These are phyloP conservation scores for Eurypyga helias DNA, from an alignment of 2,113 vertebrate species.

Conservation along the genomic window DNA sequence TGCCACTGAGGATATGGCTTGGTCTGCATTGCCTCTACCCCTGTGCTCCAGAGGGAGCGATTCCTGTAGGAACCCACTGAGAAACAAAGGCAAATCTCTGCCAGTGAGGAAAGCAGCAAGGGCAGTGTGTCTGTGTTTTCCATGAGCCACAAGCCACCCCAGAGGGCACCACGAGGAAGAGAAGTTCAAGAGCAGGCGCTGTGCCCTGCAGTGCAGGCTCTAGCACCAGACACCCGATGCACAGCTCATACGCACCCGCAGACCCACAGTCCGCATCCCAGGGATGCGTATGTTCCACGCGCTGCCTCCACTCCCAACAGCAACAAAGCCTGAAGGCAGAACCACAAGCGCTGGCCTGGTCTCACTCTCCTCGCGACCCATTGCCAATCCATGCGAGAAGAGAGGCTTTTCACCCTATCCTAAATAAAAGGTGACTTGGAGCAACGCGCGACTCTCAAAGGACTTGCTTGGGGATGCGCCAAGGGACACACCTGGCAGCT, in stretches of 20 bases:
- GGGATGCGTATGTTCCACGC: accelerated
- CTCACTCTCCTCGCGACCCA: not conserved
- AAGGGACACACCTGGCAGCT: not conserved
- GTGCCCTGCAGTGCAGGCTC: accelerated
- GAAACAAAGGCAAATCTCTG: not conserved
- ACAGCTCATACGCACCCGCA: accelerated
- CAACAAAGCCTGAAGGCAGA: not conserved
- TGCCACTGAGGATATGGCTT: accelerated
- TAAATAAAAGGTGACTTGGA: not conserved
- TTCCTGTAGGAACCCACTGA: not conserved
- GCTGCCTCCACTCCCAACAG: not conserved
- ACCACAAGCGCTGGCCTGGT: not conserved
- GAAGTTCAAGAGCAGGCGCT: not conserved
- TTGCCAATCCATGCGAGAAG: accelerated
- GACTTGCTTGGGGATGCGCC: accelerated
- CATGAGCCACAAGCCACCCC: not conserved
- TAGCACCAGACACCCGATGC: accelerated
- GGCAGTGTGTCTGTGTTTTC: accelerated
- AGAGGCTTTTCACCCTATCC: not conserved
- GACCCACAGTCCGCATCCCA: not conserved
- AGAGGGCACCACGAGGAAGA: not conserved
- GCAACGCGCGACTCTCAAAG: not conserved
- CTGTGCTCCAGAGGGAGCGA: not conserved
- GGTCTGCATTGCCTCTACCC: not conserved
- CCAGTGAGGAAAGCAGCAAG: not conserved